A percentile compares a stretch with the other conserved stretches of the same genome.
Conservation (phyloP, 2,113 vertebrate species). For the Xiphias gladius region DNA sequence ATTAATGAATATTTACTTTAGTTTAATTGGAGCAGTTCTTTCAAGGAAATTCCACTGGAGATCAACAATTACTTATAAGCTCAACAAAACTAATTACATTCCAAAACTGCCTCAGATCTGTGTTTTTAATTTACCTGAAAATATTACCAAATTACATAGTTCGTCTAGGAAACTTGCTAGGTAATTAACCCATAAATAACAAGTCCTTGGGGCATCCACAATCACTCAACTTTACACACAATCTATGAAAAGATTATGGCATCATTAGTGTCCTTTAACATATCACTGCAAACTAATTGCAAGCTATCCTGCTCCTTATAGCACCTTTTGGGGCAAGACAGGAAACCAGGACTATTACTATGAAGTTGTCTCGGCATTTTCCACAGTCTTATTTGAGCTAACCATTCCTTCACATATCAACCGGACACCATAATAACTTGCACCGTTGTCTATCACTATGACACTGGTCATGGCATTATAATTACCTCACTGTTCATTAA, state of each 20-base stretch:
- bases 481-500: not conserved
- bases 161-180: not conserved
- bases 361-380: not conserved
- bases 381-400: not conserved
- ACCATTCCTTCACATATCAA: not conserved
- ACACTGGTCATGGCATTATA: not conserved
- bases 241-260: not conserved
- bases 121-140: not conserved
- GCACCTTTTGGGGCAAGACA: not conserved
- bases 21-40: not conserved
- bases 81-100: not conserved
- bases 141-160: not conserved
- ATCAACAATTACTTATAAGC: not conserved
- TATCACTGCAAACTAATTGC: not conserved
- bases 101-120: not conserved
- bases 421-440: not conserved
- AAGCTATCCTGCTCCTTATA: not conserved
- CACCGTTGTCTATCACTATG: not conserved
- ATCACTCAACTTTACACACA: not conserved
- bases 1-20: not conserved
- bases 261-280: not conserved
- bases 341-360: not conserved
- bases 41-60: not conserved
- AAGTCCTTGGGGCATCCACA: not conserved
- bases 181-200: not conserved